Percentiles rank a stretch among this genome's conserved stretches.
Conservation (phyloP, 2,797 vertebrate species). For the Sebastiscus tertius region DNA sequence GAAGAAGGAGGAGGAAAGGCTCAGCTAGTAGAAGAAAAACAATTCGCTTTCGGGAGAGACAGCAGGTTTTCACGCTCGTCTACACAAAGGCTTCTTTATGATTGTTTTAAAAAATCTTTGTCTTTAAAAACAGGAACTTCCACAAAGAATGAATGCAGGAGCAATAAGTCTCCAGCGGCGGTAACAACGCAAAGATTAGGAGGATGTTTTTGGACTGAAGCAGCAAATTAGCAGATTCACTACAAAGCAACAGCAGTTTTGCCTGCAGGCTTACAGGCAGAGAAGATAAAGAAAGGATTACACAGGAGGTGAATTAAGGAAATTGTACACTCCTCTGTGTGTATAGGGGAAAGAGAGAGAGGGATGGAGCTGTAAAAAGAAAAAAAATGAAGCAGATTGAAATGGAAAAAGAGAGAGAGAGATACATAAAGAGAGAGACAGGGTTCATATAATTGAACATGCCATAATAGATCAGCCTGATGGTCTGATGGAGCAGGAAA, state of each 20-base stretch:
- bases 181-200: conserved; percentile 20
- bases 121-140: conserved; percentile 1
- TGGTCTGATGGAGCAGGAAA: conserved; percentile 56
- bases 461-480: conserved; percentile 40
- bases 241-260: conserved; percentile 33
- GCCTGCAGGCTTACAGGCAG: conserved; percentile 16
- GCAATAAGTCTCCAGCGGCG: background rate
- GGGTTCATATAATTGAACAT: conserved; percentile 34
- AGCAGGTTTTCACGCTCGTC: background rate
- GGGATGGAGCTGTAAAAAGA: background rate
- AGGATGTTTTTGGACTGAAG: conserved; percentile 31
- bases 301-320: conserved; percentile 40
- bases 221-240: conserved; percentile 45
- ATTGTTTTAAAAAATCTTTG: conserved; percentile 25
- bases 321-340: conserved; percentile 8
- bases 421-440: background rate
- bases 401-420: conserved; percentile 18
- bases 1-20: background rate
- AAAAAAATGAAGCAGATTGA: conserved; percentile 2
- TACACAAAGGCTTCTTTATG: background rate
- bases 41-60: background rate
- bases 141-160: background rate
- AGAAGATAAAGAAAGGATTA: conserved; percentile 26
- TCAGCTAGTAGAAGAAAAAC: background rate
- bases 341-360: background rate